Base-by-base conservation (phyloP, 2,113 vertebrate genomes). In the Epinephelus cyanopodus region DNA sequence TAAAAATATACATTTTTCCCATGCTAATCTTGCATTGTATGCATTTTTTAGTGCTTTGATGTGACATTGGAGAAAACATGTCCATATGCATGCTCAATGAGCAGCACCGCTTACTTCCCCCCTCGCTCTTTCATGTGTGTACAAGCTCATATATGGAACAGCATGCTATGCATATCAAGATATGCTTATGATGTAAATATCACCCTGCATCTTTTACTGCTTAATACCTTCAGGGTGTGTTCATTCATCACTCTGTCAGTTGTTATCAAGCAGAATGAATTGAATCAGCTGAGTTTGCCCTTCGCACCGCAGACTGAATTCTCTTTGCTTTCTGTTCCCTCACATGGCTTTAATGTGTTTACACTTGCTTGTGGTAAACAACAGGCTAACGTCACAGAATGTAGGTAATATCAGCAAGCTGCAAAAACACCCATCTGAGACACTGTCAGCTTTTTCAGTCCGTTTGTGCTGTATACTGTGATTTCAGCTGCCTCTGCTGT, bases 221-320 rank as follows among this genome's bases (percentile, higher is more conserved):
- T 63, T 77, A 75, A 82, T 87, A 75, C 87, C 85, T 86, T 45
- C 48, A 13, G 83, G 87, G 72, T 60, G 74, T 80, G 79, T 91
- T 88, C 91, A 92, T 94, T 90, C 90, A 93, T 93, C 93, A 93
- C 89, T 84, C 84, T 93, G 92, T 92, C 92, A 83, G 79, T 82
- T 89, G 82, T 87, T 93, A 92, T 93, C 90, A 79, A 50, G 52
- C 23, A 15, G 74, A 81, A 89, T 63, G 75, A 90, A 91, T 85
- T 79, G 71, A 90, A 88, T 81, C 39, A 64, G 86, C 79, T 66
- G 79, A 72, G 72, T 88, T 87, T 83, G 82, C 83, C 89, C 90
- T 93, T 91, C 79, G 64, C 76, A n/a, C 57, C 25, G n/a, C 63
- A 54, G 10, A 53, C 58, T 47, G 73, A 69, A 63, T 84, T 69